Evolutionary conservation across 2,888 invertebrate genomes (phyloP).

Genomic region (Aleiodes testaceus): DNA sequence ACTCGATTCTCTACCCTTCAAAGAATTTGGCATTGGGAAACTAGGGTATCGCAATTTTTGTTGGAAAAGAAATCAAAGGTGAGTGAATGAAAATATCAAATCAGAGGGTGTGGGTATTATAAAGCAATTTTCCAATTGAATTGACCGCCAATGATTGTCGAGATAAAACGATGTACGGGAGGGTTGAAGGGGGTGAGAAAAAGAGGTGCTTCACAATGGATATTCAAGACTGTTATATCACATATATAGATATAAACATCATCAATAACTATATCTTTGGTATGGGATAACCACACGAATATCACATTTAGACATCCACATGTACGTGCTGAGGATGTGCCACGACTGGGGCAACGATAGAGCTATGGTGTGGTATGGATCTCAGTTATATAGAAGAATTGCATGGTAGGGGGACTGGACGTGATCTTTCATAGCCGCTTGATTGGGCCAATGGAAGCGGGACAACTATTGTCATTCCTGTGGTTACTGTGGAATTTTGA

Average conservation of each 20-base stretch:
- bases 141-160: too few species aligned
- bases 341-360: slow-evolving; percentile 22
- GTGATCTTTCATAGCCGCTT: slow-evolving; percentile 72
- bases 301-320: slow-evolving; percentile 23
- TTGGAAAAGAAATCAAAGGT: too few species aligned
- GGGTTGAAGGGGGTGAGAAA: too few species aligned
- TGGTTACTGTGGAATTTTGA: not conserved
- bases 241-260: slow-evolving; percentile 32
- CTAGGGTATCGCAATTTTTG: too few species aligned
- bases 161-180: too few species aligned
- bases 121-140: too few species aligned
- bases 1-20: too few species aligned
- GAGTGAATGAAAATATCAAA: too few species aligned
- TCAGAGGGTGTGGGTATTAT: too few species aligned
- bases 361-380: slow-evolving; percentile 51
- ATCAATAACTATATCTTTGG: slow-evolving; percentile 23
- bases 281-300: not conserved
- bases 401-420: slow-evolving; percentile 60
- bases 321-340: slow-evolving; percentile 18
- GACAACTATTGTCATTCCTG: slow-evolving; percentile 63
- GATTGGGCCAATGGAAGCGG: slow-evolving; percentile 65
- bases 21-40: too few species aligned
- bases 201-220: too few species aligned
- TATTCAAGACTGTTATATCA: slow-evolving; percentile 43
- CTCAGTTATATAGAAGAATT: slow-evolving; percentile 56